phyloP scores from a whole-genome alignment of 2,113 vertebrate species.

The Psophia crepitans region DNA sequence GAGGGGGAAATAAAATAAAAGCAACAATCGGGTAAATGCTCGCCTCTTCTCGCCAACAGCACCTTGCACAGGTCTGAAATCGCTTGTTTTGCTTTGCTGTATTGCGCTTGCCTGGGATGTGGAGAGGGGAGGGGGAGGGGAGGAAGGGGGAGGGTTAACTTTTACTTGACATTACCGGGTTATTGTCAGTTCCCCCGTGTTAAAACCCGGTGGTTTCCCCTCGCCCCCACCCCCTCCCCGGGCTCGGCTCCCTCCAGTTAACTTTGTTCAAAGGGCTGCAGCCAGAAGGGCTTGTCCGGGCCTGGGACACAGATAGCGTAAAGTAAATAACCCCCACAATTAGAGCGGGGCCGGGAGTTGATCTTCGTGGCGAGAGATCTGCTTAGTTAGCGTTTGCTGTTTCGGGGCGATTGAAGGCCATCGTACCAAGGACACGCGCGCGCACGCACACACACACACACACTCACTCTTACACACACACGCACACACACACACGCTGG shows the following conservation, averaged over 20 bases:
- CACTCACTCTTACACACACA: neutral
- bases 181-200: constrained; percentile 7
- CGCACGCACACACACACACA: neutral
- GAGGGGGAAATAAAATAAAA: constrained; percentile 44
- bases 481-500: constrained; percentile 5
- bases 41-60: constrained; percentile 10
- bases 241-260: constrained; percentile 33
- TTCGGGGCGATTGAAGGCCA: constrained; percentile 72
- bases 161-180: constrained; percentile 42
- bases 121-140: constrained; percentile 38
- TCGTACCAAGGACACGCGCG: constrained; percentile 65
- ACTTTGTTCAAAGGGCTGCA: constrained; percentile 70
- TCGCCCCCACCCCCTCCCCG: neutral
- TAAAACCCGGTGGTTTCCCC: constrained; percentile 1
- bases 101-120: constrained; percentile 40
- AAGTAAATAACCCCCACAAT: constrained; percentile 48
- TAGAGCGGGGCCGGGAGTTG: neutral
- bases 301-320: constrained; percentile 42
- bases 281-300: constrained; percentile 16
- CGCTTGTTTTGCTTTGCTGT: constrained; percentile 38
- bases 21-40: constrained; percentile 27
- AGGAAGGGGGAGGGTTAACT: constrained; percentile 39
- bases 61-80: constrained; percentile 56
- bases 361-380: constrained; percentile 26
- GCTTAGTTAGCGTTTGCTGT: constrained; percentile 49